Percentiles rank a stretch among this genome's conserved stretches.
These are phyloP conservation scores for Sturnus vulgaris DNA, from an alignment of 2,113 vertebrate species.

Conservation along the genomic window DNA sequence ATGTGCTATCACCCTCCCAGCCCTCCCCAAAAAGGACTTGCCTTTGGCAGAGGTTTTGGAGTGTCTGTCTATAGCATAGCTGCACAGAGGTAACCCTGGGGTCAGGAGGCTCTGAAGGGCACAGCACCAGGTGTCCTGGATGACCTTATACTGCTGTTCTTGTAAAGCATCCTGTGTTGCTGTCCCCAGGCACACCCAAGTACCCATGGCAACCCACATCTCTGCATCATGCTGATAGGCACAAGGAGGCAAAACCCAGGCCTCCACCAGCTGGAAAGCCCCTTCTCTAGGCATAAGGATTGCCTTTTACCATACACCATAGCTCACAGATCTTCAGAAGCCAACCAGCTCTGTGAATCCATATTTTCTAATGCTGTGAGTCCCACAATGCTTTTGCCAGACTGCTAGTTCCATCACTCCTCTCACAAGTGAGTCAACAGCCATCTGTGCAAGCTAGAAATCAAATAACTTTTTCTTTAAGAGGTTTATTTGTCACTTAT, in stretches of 20 bases:
- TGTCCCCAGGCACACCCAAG: background rate
- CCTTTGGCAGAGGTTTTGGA: background rate
- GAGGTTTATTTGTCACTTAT: background rate
- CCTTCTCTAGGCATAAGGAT: background rate
- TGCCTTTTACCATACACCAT: background rate
- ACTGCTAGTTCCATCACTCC: background rate
- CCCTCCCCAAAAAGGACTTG: background rate
- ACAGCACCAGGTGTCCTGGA: background rate
- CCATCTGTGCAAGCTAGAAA: slow-evolving; percentile 53
- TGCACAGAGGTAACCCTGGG: background rate
- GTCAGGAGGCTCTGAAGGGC: background rate
- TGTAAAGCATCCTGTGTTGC: background rate
- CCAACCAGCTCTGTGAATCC: background rate
- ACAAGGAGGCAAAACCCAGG: background rate
- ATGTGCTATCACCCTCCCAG: background rate
- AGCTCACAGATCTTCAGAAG: background rate
- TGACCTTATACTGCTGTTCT: background rate
- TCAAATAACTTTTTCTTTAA: slow-evolving; percentile 37
- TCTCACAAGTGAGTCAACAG: slow-evolving; percentile 52
- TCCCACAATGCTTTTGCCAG: background rate
- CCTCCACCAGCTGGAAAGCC: slow-evolving; percentile 1
- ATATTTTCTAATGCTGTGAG: background rate
- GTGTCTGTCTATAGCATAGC: background rate
- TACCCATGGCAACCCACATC: background rate
- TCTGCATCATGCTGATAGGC: background rate